Base-by-base conservation (phyloP, 2,888 invertebrate genomes). In the Neoaliturus tenellus region DNA sequence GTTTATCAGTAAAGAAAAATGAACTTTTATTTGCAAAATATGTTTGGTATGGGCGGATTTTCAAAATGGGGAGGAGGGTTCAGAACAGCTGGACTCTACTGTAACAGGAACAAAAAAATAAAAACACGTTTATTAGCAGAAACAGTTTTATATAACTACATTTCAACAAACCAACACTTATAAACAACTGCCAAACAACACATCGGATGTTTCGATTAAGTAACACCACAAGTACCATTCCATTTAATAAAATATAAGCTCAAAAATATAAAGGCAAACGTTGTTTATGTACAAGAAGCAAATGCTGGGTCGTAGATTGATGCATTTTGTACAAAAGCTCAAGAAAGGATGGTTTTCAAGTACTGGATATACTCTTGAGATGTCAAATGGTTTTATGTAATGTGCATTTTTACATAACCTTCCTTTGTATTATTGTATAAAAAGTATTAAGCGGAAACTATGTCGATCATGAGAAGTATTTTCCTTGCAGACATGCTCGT, bases 181-280 rank as follows among this genome's bases (percentile, higher is more conserved):
- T 55, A 51, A 82, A 82, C 73, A 82, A 73, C 82, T 55, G 71
- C 58, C 82, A 82, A 82, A 73, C 55, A 73, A 73, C n/a, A 82
- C 73, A 71, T 39, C 35, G 39, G 28, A 41, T 28, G 33, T 75
- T 6, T 3, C 35, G n/a, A 6, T 78, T 20, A 78, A 5, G 35
- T 3, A 33, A n/a, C 28, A 0, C 75, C 44, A 3, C 1, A 14
- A 25, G 17, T 28, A 28, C 48, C 44, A 6, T 20, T 78, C 35
- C 78, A 55, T 78, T 78, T 78, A 67, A 48, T 83, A 69, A 78
- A 71, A 82, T 62, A 80, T 84, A 84, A 84, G 84, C 84, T 84
- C 84, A 75, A 84, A 83, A 84, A 84, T 81, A 84, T 84, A 84
- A 84, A 84, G 84, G 84, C 84, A 84, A 82, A 84, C 78, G 17